These are phyloP conservation scores for Pachypsylla venusta DNA, from an alignment of 1,140 invertebrate genomes.

Conservation along the genomic window DNA sequence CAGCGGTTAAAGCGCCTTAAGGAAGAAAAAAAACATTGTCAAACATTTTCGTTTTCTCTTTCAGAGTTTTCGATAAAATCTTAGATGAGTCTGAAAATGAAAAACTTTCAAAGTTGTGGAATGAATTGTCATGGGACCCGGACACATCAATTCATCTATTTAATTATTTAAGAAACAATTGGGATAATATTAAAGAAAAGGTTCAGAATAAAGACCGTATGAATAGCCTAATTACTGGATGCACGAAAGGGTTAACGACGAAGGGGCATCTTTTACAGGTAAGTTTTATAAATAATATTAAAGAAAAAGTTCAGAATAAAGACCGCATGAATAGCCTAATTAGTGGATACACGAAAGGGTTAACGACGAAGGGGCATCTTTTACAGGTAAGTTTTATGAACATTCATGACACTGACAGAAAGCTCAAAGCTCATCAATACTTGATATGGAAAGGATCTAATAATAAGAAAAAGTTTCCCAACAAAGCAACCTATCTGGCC, in stretches of 20 bases:
- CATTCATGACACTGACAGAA: too few species aligned
- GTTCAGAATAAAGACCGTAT: not conserved
- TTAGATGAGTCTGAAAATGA: not conserved
- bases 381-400: not conserved
- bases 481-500: too few species aligned
- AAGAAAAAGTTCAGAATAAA: not conserved
- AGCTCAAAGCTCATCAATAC: too few species aligned
- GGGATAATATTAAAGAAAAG: conserved; percentile 1
- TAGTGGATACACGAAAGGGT: not conserved
- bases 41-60: not conserved
- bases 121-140: not conserved
- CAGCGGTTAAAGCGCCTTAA: not conserved
- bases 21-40: not conserved
- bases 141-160: not conserved
- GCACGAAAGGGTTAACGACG: not conserved
- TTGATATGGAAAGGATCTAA: too few species aligned
- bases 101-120: not conserved
- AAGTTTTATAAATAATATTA: not conserved
- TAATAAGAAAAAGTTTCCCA: too few species aligned
- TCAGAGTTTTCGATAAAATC: not conserved
- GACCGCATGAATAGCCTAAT: not conserved
- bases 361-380: not conserved
- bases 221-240: not conserved
- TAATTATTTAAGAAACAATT: not conserved
- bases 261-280: not conserved